Conservation (phyloP, 2,113 vertebrate species). For the Ginglymostoma cirratum region DNA sequence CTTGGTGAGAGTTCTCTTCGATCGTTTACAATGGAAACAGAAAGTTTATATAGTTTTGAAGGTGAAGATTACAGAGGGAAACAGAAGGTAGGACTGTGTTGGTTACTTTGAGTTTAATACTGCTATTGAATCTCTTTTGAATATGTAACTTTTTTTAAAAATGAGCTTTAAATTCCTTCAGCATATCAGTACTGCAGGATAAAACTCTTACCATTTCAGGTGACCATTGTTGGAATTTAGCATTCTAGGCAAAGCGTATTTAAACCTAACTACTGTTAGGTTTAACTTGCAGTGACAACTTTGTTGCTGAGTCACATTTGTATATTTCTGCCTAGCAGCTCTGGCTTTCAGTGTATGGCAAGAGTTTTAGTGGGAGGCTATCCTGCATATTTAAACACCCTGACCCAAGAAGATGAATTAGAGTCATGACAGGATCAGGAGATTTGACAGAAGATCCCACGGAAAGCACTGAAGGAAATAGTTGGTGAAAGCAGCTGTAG, state of each 20-base stretch:
- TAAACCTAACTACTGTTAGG: neutral
- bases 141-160: neutral
- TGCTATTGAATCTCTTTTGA: neutral
- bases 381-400: neutral
- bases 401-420: neutral
- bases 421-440: neutral
- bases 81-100: conserved; percentile 64
- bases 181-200: neutral
- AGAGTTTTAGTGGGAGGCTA: neutral
- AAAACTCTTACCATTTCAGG: neutral
- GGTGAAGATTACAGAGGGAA: conserved; percentile 85
- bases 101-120: neutral
- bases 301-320: neutral
- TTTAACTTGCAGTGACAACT: neutral
- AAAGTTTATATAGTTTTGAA: conserved; percentile 85
- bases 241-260: neutral
- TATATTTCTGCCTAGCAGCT: neutral
- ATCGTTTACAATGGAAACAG: conserved; percentile 79
- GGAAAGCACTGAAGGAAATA: neutral
- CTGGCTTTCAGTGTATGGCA: neutral
- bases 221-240: neutral
- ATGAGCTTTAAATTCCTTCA: neutral
- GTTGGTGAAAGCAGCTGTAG: neutral
- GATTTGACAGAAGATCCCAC: neutral
- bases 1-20: conserved; percentile 77